Conservation (phyloP, 2,888 invertebrate species). For the Chesias legatella region DNA sequence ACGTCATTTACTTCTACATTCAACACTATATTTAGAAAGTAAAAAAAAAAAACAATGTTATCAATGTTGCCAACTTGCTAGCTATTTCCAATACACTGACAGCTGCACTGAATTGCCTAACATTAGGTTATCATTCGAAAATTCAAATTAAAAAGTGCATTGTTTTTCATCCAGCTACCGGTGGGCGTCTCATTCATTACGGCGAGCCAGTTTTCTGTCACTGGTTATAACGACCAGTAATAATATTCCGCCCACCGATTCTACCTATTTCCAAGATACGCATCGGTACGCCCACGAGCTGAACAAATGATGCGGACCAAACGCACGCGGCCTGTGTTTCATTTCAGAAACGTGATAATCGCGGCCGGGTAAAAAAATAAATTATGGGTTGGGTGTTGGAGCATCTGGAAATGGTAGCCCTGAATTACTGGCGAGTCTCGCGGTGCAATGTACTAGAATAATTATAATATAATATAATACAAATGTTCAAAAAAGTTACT, state of each 20-base stretch:
- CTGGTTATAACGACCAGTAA: slow-evolving; percentile 60
- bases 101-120: too few species aligned
- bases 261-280: slow-evolving; percentile 71
- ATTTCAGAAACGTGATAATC: slow-evolving; percentile 28
- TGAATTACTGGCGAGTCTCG: not conserved
- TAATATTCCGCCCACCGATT: slow-evolving; percentile 76
- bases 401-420: slow-evolving; percentile 3
- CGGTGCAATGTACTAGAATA: too few species aligned
- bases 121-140: too few species aligned
- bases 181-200: slow-evolving; percentile 60
- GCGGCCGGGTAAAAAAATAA: slow-evolving; percentile 15
- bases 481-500: too few species aligned
- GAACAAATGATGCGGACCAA: slow-evolving; percentile 51
- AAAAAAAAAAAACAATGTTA: too few species aligned
- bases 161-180: slow-evolving; percentile 38
- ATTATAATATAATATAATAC: too few species aligned
- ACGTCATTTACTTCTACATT: too few species aligned
- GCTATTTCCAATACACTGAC: too few species aligned
- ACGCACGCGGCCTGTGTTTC: slow-evolving; percentile 34
- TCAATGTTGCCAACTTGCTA: too few species aligned
- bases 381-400: not conserved
- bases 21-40: too few species aligned
- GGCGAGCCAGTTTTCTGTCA: slow-evolving; percentile 55
- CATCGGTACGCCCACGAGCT: slow-evolving; percentile 69
- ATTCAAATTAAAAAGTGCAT: not conserved